These are phyloP conservation scores for Epizoanthus rinbou DNA, from an alignment of 92 coral and sea anemone genomes.

Conservation along the genomic window DNA sequence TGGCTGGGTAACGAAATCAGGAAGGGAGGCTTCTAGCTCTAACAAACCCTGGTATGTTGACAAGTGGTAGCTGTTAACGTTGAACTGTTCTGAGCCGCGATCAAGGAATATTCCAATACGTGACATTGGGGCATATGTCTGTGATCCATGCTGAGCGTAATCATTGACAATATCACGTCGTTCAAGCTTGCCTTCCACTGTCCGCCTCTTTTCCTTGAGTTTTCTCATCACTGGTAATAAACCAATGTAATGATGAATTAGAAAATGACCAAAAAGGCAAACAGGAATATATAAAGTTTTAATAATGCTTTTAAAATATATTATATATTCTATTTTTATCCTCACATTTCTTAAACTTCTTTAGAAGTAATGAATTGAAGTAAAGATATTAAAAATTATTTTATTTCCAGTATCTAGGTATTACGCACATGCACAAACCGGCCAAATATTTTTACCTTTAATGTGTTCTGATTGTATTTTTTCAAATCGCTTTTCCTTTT, in stretches of 20 bases:
- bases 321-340: no score
- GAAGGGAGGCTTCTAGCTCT: slow-evolving; percentile 93
- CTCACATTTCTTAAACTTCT: no score
- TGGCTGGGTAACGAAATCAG: slow-evolving; percentile 98
- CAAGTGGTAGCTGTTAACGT: slow-evolving; percentile 83
- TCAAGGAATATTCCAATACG: slow-evolving; percentile 96
- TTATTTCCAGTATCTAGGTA: no score
- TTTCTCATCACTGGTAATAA: slow-evolving; percentile 76
- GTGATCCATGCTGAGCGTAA: slow-evolving; percentile 77
- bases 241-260: neutral
- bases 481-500: slow-evolving; percentile 85
- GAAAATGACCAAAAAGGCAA: neutral
- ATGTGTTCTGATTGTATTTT: slow-evolving; percentile 95
- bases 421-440: neutral
- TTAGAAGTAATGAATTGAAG: no score
- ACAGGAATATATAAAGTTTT: no score
- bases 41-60: slow-evolving; percentile 90
- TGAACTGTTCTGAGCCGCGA: slow-evolving; percentile 98
- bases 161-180: slow-evolving; percentile 93
- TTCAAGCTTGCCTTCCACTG: slow-evolving; percentile 97
- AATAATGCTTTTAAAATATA: no score
- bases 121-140: slow-evolving; percentile 99
- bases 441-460: slow-evolving; percentile 60
- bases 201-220: slow-evolving; percentile 85
- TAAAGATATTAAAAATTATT: no score